Evolutionary conservation across 35 echinoderm and acorn worm species (phyloP), one percentile per base, ranked within the genome.

Genomic region (Lytechinus variegatus): DNA sequence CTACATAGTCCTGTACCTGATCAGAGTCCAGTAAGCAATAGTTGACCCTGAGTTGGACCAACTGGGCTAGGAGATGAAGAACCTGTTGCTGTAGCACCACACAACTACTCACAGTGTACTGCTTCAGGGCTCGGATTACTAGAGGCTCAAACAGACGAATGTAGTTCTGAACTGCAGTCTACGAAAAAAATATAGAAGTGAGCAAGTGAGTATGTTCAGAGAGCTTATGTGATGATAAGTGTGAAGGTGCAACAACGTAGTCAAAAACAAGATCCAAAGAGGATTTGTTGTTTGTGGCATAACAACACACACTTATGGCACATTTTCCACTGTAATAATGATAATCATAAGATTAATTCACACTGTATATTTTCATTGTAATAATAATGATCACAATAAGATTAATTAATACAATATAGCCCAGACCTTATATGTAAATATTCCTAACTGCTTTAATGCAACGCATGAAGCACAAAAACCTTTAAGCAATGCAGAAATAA

Each of bases 71-170:
- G 6, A 99, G 95, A 91, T 99, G 98, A 52, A 99, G 92, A 1
- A 99, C 98, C 94, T 99, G 98, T 79, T 99, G 98, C 86, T 99
- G 98, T 91, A 99, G 95, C 53, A 95, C 91, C 14, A 99, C 95
- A 33, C 95, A 98, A 60, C 98, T 99, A 52, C 97, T 99, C 9
- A 99, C 96, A 0, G 98, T 99, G 71, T 99, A 99, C 95, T 99
- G 98, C 96, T 99, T 99, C 94, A 99, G 55, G 21, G 98, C 98
- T 61, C 97, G 94, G 56, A 99, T 99, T 5, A 99, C 98, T 10
- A 99, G 86, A 6, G 98, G 98, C 94, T 99, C 98, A 97, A 99
- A 99, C 11, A 99, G 94, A 33, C 97, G 95, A 87, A 99, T 99
- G 95, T 99, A 99, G 52, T 71, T 95, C 94, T 99, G 98, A 33